Conservation (phyloP, 2,113 vertebrate species). For the Dicaeum eximium region DNA sequence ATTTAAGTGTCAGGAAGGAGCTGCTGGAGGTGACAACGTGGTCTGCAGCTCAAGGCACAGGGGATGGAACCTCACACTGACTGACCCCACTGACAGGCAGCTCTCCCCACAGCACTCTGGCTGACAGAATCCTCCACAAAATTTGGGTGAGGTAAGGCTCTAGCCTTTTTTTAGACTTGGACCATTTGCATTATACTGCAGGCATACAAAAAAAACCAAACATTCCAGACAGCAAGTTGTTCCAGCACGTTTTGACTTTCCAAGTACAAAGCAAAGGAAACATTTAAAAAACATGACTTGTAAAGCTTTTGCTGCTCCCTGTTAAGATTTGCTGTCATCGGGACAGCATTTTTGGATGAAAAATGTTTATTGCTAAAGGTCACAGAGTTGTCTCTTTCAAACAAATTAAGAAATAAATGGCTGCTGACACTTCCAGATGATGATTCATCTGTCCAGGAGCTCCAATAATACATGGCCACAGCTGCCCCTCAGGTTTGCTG, state of each 20-base stretch:
- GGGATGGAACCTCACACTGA: not conserved
- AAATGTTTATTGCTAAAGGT: constrained; percentile 43
- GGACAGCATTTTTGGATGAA: not conserved
- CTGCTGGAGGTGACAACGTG: not conserved
- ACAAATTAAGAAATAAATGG: constrained; percentile 29
- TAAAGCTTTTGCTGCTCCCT: not conserved
- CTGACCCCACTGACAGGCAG: not conserved
- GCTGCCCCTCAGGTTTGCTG: constrained; percentile 35
- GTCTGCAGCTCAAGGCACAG: not conserved
- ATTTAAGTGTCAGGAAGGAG: not conserved
- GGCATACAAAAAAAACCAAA: not conserved
- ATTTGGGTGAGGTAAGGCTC: not conserved
- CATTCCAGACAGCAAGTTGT: not conserved
- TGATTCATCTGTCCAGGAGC: constrained; percentile 11
- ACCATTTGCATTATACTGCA: not conserved
- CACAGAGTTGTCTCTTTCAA: not conserved
- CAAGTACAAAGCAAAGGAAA: not conserved
- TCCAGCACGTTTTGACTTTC: not conserved
- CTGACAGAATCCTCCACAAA: not conserved
- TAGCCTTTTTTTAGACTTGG: not conserved
- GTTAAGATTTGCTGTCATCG: not conserved
- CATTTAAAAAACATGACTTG: not conserved
- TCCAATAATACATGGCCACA: not conserved
- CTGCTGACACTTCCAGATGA: constrained; percentile 25
- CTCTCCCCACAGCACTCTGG: not conserved